Evolutionary conservation across 2,797 vertebrate species (phyloP), one percentile per base, ranked within the genome.

Genomic region (Naso thynnoides): DNA sequence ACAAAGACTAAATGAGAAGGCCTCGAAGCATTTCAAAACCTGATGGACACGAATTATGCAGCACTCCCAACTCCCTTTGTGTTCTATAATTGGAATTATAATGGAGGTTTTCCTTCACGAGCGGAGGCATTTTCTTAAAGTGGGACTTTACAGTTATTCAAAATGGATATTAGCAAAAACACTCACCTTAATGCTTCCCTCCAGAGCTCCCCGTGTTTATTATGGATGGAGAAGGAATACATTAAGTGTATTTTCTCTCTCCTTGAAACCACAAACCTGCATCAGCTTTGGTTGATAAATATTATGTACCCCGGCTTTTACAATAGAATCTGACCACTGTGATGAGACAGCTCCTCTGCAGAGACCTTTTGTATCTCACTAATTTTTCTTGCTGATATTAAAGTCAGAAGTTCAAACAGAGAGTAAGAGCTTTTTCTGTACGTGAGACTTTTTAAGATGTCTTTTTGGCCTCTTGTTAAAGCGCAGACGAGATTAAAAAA

Each of bases 1-100:
- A 94, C 91, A 92, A 91, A 94, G 92, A 89, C 84, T 86, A 91
- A 91, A 91, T 90, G 88, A 91, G 90, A 91, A 91, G 78, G 88
- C 90, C 85, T 90, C 80, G 61, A 87, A 91, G 91, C 92, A 88
- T 92, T 93, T 91, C 88, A 78, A 70, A 90, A 92, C 82, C 90
- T 91, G 92, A 93, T 93, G 90, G 93, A 91, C 88, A 91, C 88
- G 94, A 94, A 93, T 93, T 93, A 91, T 88, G 88, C 88, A 76
- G 83, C 86, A 77, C 88, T 89, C 88, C 82, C 83, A 87, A 89
- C 86, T 91, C 79, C 84, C 82, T 93, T 94, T 93, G 93, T 93
- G 88, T 89, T 88, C 70, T 70, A 83, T 94, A 91, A 93, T 93
- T 91, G 87, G 91, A 93, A 92, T 91, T 90, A 92, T 93, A 93